Evolutionary conservation across 2,888 invertebrate genomes (phyloP).

Genomic region (Drosophila melanosoma): DNA sequence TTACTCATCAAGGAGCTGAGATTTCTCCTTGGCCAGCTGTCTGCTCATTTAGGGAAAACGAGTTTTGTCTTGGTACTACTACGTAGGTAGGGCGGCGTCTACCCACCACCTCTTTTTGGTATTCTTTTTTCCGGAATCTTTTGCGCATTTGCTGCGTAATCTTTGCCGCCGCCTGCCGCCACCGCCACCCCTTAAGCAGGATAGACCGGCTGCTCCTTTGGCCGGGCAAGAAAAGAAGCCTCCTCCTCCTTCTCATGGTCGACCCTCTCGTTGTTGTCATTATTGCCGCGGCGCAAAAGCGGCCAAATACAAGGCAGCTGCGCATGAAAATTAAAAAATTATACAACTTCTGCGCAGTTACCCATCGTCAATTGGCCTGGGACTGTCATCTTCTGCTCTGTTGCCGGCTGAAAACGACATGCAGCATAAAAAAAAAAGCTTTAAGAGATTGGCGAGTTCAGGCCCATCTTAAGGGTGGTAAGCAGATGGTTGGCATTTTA

Average conservation of each 20-base stretch:
- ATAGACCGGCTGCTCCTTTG: conserved; percentile 73
- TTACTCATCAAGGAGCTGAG: conserved; percentile 14
- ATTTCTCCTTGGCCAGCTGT: conserved; percentile 39
- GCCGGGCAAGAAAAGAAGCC: conserved; percentile 30
- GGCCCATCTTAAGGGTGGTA: conserved; percentile 27
- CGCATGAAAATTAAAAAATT: conserved; percentile 66
- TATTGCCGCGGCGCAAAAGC: conserved; percentile 39
- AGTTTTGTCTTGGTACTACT: conserved; percentile 44
- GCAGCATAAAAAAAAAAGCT: conserved; percentile 33
- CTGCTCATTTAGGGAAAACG: conserved; percentile 74
- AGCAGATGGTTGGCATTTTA: conserved; percentile 46
- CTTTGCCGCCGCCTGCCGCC: conserved; percentile 50
- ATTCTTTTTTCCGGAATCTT: conserved; percentile 43
- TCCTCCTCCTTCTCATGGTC: conserved; percentile 40
- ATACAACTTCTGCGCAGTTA: conserved; percentile 57
- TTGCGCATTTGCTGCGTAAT: conserved; percentile 53
- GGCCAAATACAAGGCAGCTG: conserved; percentile 63
- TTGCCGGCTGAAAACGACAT: conserved; percentile 19
- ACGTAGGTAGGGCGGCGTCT: conserved; percentile 26
- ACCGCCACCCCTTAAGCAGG: conserved; percentile 69
- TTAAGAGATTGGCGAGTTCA: background rate
- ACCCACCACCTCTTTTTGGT: conserved; percentile 60
- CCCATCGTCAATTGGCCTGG: conserved; percentile 44
- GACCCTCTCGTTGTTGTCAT: conserved; percentile 27
- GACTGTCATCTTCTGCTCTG: conserved; percentile 33